A percentile compares a stretch with the other conserved stretches of the same genome.
Evolutionary conservation across 2,797 vertebrate genomes (phyloP).

Genomic region (Poecile montanus): DNA sequence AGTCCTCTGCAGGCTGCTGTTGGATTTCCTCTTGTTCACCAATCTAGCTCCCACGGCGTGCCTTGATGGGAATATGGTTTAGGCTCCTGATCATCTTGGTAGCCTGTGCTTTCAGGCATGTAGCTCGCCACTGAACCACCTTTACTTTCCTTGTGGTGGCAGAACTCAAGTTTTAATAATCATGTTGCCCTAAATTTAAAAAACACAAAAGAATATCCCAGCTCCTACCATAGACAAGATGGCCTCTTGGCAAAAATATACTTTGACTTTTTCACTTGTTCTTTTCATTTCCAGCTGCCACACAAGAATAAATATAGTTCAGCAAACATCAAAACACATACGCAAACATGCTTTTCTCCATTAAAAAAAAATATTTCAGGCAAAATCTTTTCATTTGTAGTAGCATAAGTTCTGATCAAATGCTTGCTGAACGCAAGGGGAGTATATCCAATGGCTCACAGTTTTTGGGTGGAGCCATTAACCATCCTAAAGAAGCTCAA

Average conservation of each 20-base stretch:
- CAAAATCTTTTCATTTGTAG: neutral
- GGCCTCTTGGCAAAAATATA: neutral
- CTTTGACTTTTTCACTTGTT: neutral
- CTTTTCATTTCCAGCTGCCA: neutral
- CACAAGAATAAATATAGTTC: neutral
- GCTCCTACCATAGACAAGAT: neutral
- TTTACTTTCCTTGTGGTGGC: neutral
- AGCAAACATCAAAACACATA: neutral
- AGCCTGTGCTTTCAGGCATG: neutral
- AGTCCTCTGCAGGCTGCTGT: neutral
- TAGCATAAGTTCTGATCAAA: neutral
- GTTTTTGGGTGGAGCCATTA: neutral
- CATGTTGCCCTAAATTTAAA: neutral
- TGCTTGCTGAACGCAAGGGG: neutral
- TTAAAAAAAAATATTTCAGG: neutral
- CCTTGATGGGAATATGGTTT: rapidly evolving
- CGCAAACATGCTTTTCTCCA: neutral
- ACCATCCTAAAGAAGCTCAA: neutral
- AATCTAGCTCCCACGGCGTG: rapidly evolving
- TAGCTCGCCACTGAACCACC: neutral
- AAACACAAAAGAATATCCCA: neutral
- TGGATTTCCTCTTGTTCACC: neutral
- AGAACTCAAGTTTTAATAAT: neutral
- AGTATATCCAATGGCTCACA: neutral
- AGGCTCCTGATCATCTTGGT: neutral